Base-by-base conservation (phyloP, 2,113 vertebrate species). In the Alouatta palliata region DNA sequence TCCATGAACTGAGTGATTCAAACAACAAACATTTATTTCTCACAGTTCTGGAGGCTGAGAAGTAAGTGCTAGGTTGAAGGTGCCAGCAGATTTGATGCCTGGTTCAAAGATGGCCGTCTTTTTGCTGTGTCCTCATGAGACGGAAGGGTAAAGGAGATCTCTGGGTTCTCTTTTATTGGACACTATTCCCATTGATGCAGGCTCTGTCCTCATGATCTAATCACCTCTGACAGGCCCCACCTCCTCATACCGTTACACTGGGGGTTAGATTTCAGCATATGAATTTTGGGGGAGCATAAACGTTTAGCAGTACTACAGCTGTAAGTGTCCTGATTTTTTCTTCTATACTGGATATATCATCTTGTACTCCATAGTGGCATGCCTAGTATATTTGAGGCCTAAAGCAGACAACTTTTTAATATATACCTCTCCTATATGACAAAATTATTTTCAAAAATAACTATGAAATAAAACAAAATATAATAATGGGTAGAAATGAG, bases 371-470 rank as follows among this genome's bases (percentile, higher is more conserved):
- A 35, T 5, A 43, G 47, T 21, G n/a, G 19, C 89, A 40, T 87
- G 49, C 20, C 54, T 87, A 23, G 27, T 71, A 10, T 58, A 20
- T 85, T 47, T 93, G 75, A 83, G 75, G 35, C 35, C 61, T 56
- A 4, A 17, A 85, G 27, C 56, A 91, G 40, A 52, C 58, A 85
- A 45, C 81, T 90, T 90, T 90, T 82, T 68, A 90, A 83, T 93
- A 85, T 1, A 77, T 91, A 45, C 5, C 49, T 93, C 43, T 84
- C 92, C 45, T 87, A 8, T 77, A 35, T 70, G 64, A 81, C 16
- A 88, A 82, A 70, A 40, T 82, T 91, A 81, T 86, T 95, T 95
- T 95, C 19, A 86, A 6, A 54, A 91, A 43, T 93, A 85, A 85
- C 35, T 54, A 70, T 93, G 77, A 93, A 84, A 83, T 96, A 32